Percentiles rank a stretch among this genome's conserved stretches.
phyloP scores from a whole-genome alignment of 2,797 vertebrate species.

The Premnoplex brunnescens region DNA sequence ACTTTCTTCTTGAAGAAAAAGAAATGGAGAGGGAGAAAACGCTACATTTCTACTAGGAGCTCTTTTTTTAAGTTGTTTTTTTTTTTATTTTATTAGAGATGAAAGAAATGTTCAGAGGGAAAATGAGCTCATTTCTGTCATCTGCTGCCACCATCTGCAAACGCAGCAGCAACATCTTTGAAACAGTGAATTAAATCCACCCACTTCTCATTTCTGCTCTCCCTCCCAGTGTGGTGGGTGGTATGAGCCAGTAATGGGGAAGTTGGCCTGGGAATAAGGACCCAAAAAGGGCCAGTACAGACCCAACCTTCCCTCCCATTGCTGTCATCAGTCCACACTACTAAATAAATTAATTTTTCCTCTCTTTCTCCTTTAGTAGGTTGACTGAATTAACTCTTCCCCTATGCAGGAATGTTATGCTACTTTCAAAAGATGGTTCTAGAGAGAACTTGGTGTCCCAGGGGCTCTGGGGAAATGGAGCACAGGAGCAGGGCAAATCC shows the following conservation, averaged over 20 bases:
- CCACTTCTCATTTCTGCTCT: neutral
- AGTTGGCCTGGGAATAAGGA: neutral
- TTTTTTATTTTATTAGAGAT: neutral
- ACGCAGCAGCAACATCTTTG: constrained; percentile 34
- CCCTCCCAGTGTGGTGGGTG: neutral
- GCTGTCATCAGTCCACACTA: neutral
- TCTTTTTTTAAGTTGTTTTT: neutral
- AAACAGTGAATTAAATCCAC: constrained; percentile 8
- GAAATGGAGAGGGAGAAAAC: neutral
- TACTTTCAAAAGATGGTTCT: neutral
- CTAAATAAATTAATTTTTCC: neutral
- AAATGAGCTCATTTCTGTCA: constrained; percentile 38
- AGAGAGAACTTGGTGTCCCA: neutral
- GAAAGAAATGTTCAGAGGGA: constrained; percentile 12
- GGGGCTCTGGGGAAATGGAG: neutral
- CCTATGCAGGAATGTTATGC: neutral
- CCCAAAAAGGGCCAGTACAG: neutral
- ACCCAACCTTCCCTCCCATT: neutral
- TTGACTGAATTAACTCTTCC: neutral
- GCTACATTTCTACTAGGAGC: neutral
- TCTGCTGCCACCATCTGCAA: constrained; percentile 63
- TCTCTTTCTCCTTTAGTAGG: neutral
- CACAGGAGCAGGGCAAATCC: neutral
- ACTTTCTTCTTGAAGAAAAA: neutral
- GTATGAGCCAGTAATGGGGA: neutral